Percentiles rank a stretch among this genome's conserved stretches.
phyloP scores from a whole-genome alignment of 1,140 invertebrate species.

The Paraescarpia echinospica region DNA sequence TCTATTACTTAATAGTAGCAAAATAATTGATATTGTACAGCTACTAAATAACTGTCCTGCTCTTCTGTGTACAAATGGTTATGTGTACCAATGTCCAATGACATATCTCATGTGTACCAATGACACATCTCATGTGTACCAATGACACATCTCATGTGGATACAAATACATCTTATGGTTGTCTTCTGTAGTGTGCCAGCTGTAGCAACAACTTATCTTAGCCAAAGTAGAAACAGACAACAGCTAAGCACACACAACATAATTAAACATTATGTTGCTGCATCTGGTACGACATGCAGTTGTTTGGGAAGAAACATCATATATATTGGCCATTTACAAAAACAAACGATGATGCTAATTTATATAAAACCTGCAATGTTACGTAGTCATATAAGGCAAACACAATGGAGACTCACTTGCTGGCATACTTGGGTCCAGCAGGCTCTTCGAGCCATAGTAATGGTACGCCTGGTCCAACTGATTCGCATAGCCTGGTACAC shows the following conservation, averaged over 20 bases:
- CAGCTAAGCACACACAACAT: not conserved
- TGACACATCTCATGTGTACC: too few relatives aligned
- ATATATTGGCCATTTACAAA: not conserved
- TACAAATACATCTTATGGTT: too few relatives aligned
- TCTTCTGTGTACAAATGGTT: too few relatives aligned
- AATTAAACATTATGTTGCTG: not conserved
- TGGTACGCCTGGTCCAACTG: not conserved
- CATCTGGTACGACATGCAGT: not conserved
- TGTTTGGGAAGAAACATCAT: not conserved
- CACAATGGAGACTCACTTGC: not conserved
- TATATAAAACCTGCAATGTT: not conserved
- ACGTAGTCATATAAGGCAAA: not conserved
- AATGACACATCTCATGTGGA: too few relatives aligned
- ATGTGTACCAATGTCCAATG: too few relatives aligned
- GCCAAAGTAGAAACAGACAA: too few relatives aligned
- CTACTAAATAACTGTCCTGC: not conserved
- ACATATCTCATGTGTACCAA: too few relatives aligned
- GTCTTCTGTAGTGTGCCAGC: too few relatives aligned
- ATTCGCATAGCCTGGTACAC: not conserved
- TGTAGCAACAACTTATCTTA: too few relatives aligned
- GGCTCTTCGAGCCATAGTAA: not conserved
- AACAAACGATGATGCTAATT: not conserved
- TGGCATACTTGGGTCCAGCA: not conserved
- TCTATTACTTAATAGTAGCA: too few relatives aligned
- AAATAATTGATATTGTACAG: not conserved